Base-by-base conservation (phyloP, 2,113 vertebrate genomes). In the Lepus americanus region DNA sequence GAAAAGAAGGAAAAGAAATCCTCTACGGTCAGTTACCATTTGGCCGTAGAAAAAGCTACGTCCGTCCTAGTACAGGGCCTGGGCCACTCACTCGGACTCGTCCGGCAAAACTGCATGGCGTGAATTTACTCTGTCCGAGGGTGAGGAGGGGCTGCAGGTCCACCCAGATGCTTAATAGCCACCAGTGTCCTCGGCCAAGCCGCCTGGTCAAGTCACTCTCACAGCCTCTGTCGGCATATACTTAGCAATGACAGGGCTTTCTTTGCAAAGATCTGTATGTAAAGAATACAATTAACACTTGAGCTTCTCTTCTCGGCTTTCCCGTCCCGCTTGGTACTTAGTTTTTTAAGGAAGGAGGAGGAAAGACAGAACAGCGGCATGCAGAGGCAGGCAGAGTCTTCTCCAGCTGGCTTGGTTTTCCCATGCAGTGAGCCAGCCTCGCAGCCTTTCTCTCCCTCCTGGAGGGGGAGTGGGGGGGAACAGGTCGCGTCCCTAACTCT, bases 181-280 rank as follows among this genome's bases (percentile, higher is more conserved):
- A 98, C 98, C 98, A 98, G 97, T 98, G 98, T 98, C 98, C 98
- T 98, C 96, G 98, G 98, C 97, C 98, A 98, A 98, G 98, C 98
- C 95, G 98, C 98, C 98, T 98, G 98, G 98, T 99, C 99, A 99
- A 99, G 98, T 99, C 98, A 99, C 99, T 98, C 98, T 99, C 98
- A 99, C 99, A 98, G 99, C 99, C 98, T 99, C 99, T 98, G 98
- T 98, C 98, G 99, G 99, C 99, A 99, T 99, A 98, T 99, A 99
- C 98, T 99, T 99, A 99, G 99, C 98, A 99, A 99, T 99, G 99
- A 99, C 98, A 99, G 98, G 98, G 98, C 99, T 99, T 98, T 99
- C 99, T 99, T 99, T 99, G 98, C 98, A 99, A 98, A 99, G 98
- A 99, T 99, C 99, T 99, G 99, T 98, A 98, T 99, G 99, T 99